Evolutionary conservation across 2,113 vertebrate genomes (phyloP).

Genomic region (Oncorhynchus tshawytscha): DNA sequence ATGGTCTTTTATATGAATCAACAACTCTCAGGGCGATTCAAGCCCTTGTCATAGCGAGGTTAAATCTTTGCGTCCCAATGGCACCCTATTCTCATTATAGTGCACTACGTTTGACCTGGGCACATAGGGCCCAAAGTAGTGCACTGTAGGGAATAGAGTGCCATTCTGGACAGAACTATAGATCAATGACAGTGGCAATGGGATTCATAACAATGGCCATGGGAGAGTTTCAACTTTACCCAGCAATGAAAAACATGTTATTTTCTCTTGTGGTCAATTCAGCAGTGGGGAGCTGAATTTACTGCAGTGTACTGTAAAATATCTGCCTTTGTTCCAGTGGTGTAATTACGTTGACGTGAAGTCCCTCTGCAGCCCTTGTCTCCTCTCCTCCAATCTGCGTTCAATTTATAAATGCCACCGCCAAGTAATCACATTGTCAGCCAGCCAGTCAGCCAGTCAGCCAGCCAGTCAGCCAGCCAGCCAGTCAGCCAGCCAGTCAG

Average conservation of each 20-base stretch:
- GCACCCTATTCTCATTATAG: too few species aligned
- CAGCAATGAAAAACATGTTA: constrained; percentile 42
- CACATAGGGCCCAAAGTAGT: neutral
- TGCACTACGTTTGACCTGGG: neutral
- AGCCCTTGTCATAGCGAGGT: constrained; percentile 3
- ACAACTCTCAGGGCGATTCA: neutral
- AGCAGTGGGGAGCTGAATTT: constrained; percentile 51
- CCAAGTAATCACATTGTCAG: constrained; percentile 62
- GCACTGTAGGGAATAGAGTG: too few species aligned
- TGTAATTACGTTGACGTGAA: constrained; percentile 67
- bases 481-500: too few species aligned
- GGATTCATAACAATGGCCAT: constrained; percentile 48
- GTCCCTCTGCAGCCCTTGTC: constrained; percentile 56
- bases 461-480: too few species aligned
- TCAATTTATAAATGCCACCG: constrained; percentile 73
- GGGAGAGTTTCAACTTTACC: constrained; percentile 18
- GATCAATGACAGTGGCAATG: constrained; percentile 15
- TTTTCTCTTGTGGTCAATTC: constrained; percentile 32
- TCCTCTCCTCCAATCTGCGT: constrained; percentile 37
- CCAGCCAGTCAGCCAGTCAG: neutral
- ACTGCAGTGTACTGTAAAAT: constrained; percentile 49
- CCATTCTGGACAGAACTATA: too few species aligned
- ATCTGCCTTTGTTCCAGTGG: constrained; percentile 29
- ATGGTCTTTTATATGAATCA: constrained; percentile 15
- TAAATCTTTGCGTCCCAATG: constrained; percentile 19